phyloP scores from a whole-genome alignment of 1,140 invertebrate genomes.

The Dolichoris vasculosae region DNA sequence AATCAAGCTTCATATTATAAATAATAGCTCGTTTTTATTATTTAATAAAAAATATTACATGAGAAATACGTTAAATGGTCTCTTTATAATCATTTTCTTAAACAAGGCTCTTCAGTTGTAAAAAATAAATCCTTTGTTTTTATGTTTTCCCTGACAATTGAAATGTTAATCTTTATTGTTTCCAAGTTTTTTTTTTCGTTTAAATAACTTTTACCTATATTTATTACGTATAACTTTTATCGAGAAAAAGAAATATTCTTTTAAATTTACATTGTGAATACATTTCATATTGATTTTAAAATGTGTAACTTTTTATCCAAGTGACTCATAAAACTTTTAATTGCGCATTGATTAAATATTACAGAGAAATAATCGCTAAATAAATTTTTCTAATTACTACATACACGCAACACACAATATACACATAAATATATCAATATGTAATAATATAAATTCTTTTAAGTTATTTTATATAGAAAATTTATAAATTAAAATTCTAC shows the following conservation, averaged over 20 bases:
- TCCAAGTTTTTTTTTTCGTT: neutral
- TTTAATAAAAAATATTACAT: neutral
- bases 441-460: neutral
- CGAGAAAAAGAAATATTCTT: no score
- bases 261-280: no score
- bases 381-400: neutral
- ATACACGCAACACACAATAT: no score
- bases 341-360: no score
- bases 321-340: no score
- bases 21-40: constrained; percentile 15
- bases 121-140: neutral
- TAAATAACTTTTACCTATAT: no score
- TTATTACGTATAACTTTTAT: neutral
- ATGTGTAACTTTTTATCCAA: no score
- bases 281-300: no score
- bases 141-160: neutral
- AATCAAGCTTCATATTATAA: constrained; percentile 23
- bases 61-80: neutral
- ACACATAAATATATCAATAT: no score
- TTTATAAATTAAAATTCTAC: neutral
- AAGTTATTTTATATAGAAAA: neutral
- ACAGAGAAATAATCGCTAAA: no score
- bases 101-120: neutral
- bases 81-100: neutral
- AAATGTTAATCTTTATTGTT: neutral